phyloP scores from a whole-genome alignment of 2,113 vertebrate genomes.

The Psittacus erithacus region DNA sequence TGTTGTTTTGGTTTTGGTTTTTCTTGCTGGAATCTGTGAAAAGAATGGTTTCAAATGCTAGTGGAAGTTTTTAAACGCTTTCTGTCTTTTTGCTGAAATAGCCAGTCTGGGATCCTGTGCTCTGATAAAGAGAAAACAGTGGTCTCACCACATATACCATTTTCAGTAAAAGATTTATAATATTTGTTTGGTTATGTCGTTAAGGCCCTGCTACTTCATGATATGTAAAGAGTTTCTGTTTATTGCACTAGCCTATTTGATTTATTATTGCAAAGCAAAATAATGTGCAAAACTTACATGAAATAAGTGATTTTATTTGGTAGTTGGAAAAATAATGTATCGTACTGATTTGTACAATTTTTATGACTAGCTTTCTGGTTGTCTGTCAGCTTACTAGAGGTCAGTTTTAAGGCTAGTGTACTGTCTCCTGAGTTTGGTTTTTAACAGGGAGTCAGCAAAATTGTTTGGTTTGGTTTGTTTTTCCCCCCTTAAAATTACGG shows the following conservation, averaged over 20 bases:
- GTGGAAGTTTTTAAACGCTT: neutral
- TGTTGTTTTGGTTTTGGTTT: neutral
- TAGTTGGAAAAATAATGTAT: neutral
- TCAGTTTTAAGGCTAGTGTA: neutral
- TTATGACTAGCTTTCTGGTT: rapidly evolving
- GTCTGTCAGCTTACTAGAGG: neutral
- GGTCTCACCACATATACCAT: neutral
- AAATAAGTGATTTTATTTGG: neutral
- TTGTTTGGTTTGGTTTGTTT: neutral
- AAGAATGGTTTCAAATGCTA: neutral
- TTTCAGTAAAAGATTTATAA: neutral
- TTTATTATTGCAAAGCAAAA: neutral
- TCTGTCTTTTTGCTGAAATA: neutral
- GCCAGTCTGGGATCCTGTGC: neutral
- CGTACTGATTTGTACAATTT: neutral
- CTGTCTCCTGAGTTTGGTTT: neutral
- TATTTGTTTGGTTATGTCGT: neutral
- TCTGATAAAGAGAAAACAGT: neutral
- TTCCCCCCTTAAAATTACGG: neutral
- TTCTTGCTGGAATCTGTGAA: neutral
- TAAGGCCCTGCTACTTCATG: neutral
- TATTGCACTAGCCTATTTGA: neutral
- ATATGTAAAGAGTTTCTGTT: neutral
- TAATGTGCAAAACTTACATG: rapidly evolving
- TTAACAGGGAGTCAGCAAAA: neutral